Base-by-base conservation (phyloP, 2,797 vertebrate species). In the Jordanella pulchra region DNA sequence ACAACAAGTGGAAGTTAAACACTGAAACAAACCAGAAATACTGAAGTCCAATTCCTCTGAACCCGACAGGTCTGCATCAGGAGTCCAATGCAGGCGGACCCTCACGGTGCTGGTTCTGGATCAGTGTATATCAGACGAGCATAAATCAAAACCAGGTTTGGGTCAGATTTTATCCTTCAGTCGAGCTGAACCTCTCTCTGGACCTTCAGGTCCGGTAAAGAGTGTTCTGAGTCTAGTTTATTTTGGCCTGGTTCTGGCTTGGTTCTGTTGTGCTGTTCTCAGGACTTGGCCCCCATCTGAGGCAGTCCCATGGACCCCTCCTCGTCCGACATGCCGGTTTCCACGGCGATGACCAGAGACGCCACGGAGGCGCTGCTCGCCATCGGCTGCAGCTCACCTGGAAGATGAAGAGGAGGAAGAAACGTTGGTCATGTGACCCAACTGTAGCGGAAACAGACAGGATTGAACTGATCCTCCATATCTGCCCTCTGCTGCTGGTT, bases 331-430 rank as follows among this genome's bases (percentile, higher is more conserved):
- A 97, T 95, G 80, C 97, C 96, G 17, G 94, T 96, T 73, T 97
- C 97, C 92, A 97, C 93, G 0, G 96, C 95, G 84, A 99, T 96
- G 65, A 98, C 97, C 70, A 97, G 69, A 0, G 96, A 98, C 15
- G 95, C 96, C 79, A 97, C 96, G 0, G 97, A 99, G 86, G 96
- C 92, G 11, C 97, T 96, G 93, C 96, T 96, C 18, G 95, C 92
- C 50, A 96, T 94, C 28, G 96, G 96, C 89, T 97, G 96, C 23
- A 95, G 95, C 74, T 97, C 97, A 91, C 95, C 97, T 98, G 93
- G 14, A 76, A 84, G 73, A 71, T 60, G 48, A 82, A 63, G 56
- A 84, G 55, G n/a, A 2, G 7, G 15, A 0, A 21, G 10, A 35
- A 21, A 35, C 5, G 14, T 2, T 51, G 23, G 25, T 23, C n/a